These are phyloP conservation scores for Anas platyrhynchos DNA, from an alignment of 2,113 vertebrate species.

Conservation along the genomic window DNA sequence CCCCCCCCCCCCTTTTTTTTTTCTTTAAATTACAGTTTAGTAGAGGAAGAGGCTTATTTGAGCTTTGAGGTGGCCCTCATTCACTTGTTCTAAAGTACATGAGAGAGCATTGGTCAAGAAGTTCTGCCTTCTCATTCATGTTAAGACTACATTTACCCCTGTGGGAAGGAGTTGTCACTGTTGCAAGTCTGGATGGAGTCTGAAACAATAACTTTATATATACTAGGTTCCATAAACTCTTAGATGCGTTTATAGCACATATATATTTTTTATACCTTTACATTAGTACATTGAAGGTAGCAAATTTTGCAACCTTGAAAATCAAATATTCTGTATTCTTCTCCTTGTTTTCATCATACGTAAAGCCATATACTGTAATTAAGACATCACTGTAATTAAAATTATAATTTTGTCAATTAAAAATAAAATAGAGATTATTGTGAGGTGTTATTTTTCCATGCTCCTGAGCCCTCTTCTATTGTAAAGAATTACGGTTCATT, in stretches of 20 bases:
- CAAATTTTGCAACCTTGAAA: background rate
- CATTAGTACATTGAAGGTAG: background rate
- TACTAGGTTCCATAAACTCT: background rate
- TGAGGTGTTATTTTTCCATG: background rate
- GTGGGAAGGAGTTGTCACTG: background rate
- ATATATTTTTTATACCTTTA: background rate
- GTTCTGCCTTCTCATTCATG: background rate
- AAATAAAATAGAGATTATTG: background rate
- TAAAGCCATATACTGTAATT: too few relatives aligned
- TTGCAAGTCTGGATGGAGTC: background rate
- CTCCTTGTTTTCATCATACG: background rate
- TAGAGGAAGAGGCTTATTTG: background rate
- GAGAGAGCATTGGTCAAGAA: background rate
- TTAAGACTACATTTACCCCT: background rate
- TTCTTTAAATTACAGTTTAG: background rate
- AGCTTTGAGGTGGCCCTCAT: background rate
- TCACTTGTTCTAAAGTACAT: background rate
- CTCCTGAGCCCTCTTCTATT: background rate
- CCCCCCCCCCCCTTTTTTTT: background rate
- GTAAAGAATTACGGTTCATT: background rate
- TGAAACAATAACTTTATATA: background rate
- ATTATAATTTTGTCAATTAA: background rate
- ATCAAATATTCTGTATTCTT: background rate
- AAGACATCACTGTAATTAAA: background rate
- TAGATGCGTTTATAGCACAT: background rate